These are phyloP conservation scores for Synchiropus splendidus DNA, from an alignment of 2,113 vertebrate genomes.

Conservation along the genomic window DNA sequence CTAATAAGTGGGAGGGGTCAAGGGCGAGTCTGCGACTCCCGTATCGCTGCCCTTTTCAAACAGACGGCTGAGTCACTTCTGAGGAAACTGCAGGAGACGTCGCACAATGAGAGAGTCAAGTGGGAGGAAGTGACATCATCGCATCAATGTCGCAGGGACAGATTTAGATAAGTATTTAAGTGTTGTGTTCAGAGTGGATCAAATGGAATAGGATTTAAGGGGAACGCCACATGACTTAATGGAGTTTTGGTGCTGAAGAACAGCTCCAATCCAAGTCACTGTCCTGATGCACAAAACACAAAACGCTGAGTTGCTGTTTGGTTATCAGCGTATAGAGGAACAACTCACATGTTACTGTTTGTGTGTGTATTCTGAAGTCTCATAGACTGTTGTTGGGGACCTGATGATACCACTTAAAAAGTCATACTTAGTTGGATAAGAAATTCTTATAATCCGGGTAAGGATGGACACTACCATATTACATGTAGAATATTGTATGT, in stretches of 20 bases:
- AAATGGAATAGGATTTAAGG: background rate
- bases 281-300: too few relatives aligned
- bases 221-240: background rate
- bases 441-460: too few relatives aligned
- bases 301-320: too few relatives aligned
- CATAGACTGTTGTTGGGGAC: too few relatives aligned
- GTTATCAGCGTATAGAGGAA: too few relatives aligned
- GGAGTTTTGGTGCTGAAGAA: constrained; percentile 51
- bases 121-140: background rate
- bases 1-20: constrained; percentile 1
- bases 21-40: constrained; percentile 2
- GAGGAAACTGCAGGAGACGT: constrained; percentile 14
- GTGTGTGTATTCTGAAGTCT: too few relatives aligned
- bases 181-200: background rate
- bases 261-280: too few relatives aligned
- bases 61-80: constrained; percentile 21
- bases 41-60: constrained; percentile 13
- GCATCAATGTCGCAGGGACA: constrained; percentile 9
- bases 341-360: too few relatives aligned
- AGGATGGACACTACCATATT: too few relatives aligned
- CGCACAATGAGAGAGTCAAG: background rate
- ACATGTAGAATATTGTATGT: too few relatives aligned
- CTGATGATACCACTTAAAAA: too few relatives aligned
- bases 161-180: background rate
- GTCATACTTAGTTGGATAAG: too few relatives aligned